Evolutionary conservation across 2,113 vertebrate species (phyloP).

Genomic region (Pantherophis guttatus): DNA sequence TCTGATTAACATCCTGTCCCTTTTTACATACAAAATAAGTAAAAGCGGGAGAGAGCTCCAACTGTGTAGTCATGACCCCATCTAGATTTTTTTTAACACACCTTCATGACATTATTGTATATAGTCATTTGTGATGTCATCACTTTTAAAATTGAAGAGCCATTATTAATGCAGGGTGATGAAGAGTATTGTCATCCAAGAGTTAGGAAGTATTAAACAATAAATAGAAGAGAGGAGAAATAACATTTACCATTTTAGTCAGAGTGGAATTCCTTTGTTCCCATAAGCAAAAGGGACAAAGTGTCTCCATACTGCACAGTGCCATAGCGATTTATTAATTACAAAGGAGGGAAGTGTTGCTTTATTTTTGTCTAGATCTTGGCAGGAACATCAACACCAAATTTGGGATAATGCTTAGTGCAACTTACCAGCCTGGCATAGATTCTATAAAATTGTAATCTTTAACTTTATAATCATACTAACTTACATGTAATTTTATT

Average conservation of each 20-base stretch:
- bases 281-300: slow-evolving; percentile 19
- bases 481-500: slow-evolving; percentile 43
- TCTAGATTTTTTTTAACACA: neutral
- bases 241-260: neutral
- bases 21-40: neutral
- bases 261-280: neutral
- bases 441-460: slow-evolving; percentile 52
- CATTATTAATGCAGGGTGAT: neutral
- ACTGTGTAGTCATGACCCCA: neutral
- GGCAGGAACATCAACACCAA: slow-evolving; percentile 43
- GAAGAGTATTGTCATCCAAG: neutral
- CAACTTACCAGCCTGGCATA: slow-evolving; percentile 31
- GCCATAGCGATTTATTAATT: slow-evolving; percentile 54
- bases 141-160: neutral
- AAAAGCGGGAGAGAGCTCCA: neutral
- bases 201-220: neutral
- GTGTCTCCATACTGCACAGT: slow-evolving; percentile 36
- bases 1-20: neutral
- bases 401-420: slow-evolving; percentile 51
- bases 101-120: neutral
- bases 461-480: slow-evolving; percentile 30
- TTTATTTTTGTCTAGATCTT: slow-evolving; percentile 43
- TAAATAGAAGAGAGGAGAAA: neutral
- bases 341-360: slow-evolving; percentile 42
- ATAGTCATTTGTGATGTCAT: neutral